phyloP scores from a whole-genome alignment of 2,888 invertebrate species.

The Ectemnius lituratus region DNA sequence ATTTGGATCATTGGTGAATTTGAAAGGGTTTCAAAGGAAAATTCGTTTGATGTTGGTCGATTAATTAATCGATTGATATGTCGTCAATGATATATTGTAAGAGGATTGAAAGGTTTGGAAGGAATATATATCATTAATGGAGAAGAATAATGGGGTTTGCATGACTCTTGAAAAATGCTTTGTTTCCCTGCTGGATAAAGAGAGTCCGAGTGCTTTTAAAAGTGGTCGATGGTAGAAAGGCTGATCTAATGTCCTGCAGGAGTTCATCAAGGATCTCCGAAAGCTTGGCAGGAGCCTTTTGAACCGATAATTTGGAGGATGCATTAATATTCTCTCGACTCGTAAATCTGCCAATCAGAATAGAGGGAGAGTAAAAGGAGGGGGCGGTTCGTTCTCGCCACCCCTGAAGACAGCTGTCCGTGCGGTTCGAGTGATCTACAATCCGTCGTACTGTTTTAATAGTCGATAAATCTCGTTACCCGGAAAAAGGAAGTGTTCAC shows the following conservation, averaged over 20 bases:
- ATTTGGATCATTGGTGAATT: background rate
- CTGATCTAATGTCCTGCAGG: background rate
- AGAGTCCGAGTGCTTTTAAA: background rate
- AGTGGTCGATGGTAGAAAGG: background rate
- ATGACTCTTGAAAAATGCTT: background rate
- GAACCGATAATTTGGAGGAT: background rate
- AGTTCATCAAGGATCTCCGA: no score
- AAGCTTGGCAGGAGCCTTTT: no score
- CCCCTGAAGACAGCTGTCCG: no score
- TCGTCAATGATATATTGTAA: conserved; percentile 4
- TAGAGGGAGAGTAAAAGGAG: no score
- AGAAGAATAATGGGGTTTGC: background rate
- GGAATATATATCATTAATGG: background rate
- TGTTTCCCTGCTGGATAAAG: background rate
- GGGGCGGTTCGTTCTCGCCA: no score
- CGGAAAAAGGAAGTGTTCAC: no score
- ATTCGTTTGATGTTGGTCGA: background rate
- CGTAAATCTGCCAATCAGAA: no score
- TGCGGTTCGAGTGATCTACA: no score
- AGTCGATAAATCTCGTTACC: no score
- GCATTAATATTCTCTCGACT: conserved; percentile 1
- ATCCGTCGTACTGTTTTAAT: no score
- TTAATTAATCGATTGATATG: conserved; percentile 6
- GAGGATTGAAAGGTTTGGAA: background rate
- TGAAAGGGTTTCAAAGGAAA: no score